A percentile compares a stretch with the other conserved stretches of the same genome.
Conservation (phyloP, 2,797 vertebrate genomes). For the Paratrypauchen microcephalus region DNA sequence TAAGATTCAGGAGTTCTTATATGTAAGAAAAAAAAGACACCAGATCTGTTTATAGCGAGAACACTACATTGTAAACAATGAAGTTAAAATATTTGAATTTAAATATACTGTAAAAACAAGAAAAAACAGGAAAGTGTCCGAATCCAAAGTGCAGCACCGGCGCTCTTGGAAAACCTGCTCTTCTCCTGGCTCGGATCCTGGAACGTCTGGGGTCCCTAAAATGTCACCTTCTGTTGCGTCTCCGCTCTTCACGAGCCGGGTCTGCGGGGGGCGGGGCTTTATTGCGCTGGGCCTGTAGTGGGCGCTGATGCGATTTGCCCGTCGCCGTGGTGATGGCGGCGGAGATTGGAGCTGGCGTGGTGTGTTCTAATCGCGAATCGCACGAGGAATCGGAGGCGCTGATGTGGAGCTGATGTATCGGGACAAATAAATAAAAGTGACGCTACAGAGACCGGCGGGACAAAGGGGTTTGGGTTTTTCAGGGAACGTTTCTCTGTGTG, state of each 20-base stretch:
- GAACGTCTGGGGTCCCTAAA: constrained; percentile 62
- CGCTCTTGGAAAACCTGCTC: constrained; percentile 54
- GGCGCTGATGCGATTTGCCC: constrained; percentile 65
- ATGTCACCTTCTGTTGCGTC: constrained; percentile 77
- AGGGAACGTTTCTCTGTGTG: background rate
- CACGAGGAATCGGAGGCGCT: constrained; percentile 18
- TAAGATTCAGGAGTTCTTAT: too few relatives aligned
- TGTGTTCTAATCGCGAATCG: constrained; percentile 47
- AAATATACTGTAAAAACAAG: too few relatives aligned
- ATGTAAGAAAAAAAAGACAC: too few relatives aligned
- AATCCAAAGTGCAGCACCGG: too few relatives aligned
- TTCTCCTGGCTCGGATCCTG: constrained; percentile 36
- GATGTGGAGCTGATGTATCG: constrained; percentile 29
- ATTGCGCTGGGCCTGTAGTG: constrained; percentile 64
- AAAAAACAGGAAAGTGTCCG: too few relatives aligned
- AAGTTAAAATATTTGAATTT: too few relatives aligned
- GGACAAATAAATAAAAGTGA: background rate
- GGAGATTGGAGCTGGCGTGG: constrained; percentile 46
- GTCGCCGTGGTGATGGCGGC: constrained; percentile 33
- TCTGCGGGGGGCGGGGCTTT: constrained; percentile 45
- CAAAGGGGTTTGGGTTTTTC: too few relatives aligned
- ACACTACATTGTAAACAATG: too few relatives aligned
- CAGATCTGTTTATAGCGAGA: too few relatives aligned
- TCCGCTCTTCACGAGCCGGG: constrained; percentile 44
- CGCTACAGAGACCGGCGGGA: background rate